A percentile compares a stretch with the other conserved stretches of the same genome.
Conservation (phyloP, 1,140 invertebrate genomes). For the Sweltsa coloradensis region DNA sequence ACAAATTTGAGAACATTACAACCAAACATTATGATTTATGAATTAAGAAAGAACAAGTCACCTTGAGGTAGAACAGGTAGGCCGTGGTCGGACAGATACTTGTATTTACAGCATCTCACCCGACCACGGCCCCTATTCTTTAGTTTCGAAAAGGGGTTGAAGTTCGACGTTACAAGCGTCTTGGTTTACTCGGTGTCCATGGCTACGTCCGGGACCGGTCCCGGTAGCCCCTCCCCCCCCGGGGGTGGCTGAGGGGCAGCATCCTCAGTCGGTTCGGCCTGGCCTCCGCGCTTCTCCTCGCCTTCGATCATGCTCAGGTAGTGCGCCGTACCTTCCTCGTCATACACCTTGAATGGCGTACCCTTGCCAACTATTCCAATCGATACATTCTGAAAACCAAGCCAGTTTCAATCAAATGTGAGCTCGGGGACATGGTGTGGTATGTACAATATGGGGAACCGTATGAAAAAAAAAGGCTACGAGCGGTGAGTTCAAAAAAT, state of each 20-base stretch:
- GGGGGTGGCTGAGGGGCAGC: constrained; percentile 19
- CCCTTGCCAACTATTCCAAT: constrained; percentile 80
- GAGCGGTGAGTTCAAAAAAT: no score
- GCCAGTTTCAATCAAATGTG: not conserved
- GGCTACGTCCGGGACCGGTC: constrained; percentile 35
- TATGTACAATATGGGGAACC: not conserved
- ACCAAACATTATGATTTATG: no score
- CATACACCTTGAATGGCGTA: constrained; percentile 63
- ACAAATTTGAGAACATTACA: no score
- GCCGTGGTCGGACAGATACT: no score
- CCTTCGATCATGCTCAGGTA: constrained; percentile 61
- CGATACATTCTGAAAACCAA: constrained; percentile 69
- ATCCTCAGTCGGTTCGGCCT: constrained; percentile 22
- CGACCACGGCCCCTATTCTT: no score
- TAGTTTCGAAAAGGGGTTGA: no score
- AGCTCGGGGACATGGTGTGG: not conserved
- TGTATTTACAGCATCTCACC: no score
- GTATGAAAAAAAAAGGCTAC: not conserved
- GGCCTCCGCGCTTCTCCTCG: constrained; percentile 52
- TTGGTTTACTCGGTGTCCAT: constrained; percentile 46
- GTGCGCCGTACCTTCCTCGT: constrained; percentile 57
- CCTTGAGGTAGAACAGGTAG: no score
- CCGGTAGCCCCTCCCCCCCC: constrained; percentile 27
- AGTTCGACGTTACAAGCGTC: no score
- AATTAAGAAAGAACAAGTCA: no score